These are phyloP conservation scores for Heliconius hermathena DNA, from an alignment of 1,140 invertebrate genomes.

Conservation along the genomic window DNA sequence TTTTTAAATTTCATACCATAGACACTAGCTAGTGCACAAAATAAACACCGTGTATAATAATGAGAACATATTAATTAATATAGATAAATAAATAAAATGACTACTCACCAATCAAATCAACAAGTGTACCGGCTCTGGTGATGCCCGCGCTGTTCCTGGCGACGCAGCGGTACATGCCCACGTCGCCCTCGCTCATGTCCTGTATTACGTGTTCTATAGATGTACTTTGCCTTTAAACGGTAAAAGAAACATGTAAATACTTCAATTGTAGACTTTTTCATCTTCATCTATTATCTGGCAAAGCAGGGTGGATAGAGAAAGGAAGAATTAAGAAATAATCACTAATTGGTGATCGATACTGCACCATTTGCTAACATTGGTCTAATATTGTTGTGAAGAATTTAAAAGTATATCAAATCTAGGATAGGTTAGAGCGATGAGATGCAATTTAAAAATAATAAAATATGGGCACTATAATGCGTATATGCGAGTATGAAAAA, in stretches of 20 bases:
- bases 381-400: no score
- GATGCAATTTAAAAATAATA: no score
- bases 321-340: background rate
- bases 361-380: no score
- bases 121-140: conserved; percentile 42
- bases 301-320: no score
- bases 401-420: no score
- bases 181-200: conserved; percentile 57
- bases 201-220: conserved; percentile 64
- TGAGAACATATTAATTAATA: background rate
- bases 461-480: no score
- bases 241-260: background rate
- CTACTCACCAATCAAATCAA: conserved; percentile 43
- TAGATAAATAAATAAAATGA: background rate
- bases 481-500: no score
- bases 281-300: background rate
- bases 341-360: no score
- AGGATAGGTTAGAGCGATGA: no score
- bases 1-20: no score
- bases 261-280: background rate
- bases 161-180: conserved; percentile 64
- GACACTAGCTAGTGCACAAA: no score
- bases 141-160: conserved; percentile 66
- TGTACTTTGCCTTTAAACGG: conserved; percentile 62
- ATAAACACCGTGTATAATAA: background rate